Conservation (phyloP, 2,113 vertebrate genomes). For the Sterrhoptilus dennistouni region DNA sequence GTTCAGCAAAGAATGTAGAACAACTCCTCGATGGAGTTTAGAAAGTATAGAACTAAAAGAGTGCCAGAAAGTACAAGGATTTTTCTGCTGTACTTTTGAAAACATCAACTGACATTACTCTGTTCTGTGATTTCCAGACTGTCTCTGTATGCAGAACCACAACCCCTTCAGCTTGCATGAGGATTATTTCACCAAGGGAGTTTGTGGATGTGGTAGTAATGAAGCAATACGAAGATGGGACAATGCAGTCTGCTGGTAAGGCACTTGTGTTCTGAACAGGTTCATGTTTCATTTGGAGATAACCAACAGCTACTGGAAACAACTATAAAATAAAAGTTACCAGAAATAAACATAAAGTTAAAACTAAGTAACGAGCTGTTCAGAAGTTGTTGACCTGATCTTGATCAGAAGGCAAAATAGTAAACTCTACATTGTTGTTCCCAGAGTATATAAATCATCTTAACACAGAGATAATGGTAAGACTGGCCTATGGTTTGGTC, state of each 20-base stretch:
- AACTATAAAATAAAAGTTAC: background rate
- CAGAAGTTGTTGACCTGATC: background rate
- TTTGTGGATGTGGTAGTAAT: constrained; percentile 90
- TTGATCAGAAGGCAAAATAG: background rate
- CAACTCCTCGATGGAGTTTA: background rate
- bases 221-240: constrained; percentile 86
- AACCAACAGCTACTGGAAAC: background rate
- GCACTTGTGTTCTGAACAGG: background rate
- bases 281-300: background rate
- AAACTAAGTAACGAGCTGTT: background rate
- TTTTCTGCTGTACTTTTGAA: background rate
- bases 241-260: constrained; percentile 87
- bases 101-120: background rate
- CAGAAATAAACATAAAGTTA: background rate
- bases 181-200: constrained; percentile 90
- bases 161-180: constrained; percentile 92
- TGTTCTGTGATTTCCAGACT: constrained; percentile 67
- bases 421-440: background rate
- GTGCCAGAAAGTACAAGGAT: background rate
- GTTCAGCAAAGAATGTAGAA: background rate
- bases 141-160: constrained; percentile 84
- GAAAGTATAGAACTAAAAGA: background rate
- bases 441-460: background rate
- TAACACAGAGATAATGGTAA: background rate
- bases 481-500: background rate